Evolutionary conservation across 2,113 vertebrate genomes (phyloP), one percentile per base, ranked within the genome.

Genomic region (Corythoichthys intestinalis): DNA sequence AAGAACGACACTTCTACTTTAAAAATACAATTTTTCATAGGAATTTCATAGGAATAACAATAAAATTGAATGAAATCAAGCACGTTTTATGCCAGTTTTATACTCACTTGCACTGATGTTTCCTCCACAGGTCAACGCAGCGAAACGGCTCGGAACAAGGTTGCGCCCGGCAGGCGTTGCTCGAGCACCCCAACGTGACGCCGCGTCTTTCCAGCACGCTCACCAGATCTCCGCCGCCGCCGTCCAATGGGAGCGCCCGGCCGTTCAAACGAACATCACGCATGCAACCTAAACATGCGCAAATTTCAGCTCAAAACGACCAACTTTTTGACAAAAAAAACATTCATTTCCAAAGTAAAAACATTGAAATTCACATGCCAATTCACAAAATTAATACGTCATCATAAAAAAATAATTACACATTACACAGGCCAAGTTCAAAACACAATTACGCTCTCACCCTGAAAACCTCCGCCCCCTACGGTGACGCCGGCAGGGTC

Each of bases 51-150:
- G n/a, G n/a, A n/a, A n/a, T n/a, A n/a, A n/a, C n/a, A n/a, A n/a
- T n/a, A n/a, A n/a, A n/a, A n/a, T n/a, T n/a, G n/a, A n/a, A n/a
- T n/a, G n/a, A n/a, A n/a, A n/a, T n/a, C n/a, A n/a, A n/a, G n/a
- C n/a, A 28, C 20, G 20, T 28, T 28, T 28, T 28, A 28, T 28
- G 20, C 20, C 20, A 28, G 20, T 28, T 28, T 28, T 28, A 28
- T 28, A 28, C 20, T 28, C 82, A 96, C 95, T 92, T 92, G 94
- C 95, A 96, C 85, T 96, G 93, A 0, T 96, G 92, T 76, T 93
- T 95, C 83, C 94, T 94, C 95, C 95, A 96, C 68, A 96, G 86
- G 78, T 97, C 95, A 28, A 94, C 73, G 14, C 95, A 97, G 77
- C 86, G 89, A 60, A 96, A 92, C 0, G 93, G 94, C 73, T 85